phyloP scores from a whole-genome alignment of 1,140 invertebrate genomes.

The Sweltsa coloradensis region DNA sequence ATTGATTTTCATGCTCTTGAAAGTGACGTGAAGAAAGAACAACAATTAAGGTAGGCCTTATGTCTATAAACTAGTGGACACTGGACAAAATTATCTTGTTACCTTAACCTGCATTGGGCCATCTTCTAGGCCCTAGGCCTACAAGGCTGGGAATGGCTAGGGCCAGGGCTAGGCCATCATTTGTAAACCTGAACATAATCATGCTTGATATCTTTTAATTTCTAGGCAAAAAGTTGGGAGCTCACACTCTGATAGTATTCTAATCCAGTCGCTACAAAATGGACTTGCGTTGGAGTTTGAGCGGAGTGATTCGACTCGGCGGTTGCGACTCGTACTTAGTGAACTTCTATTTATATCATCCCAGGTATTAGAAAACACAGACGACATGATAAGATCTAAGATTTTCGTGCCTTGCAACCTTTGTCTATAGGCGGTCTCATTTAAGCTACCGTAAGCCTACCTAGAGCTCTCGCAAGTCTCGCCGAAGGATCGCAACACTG shows the following conservation, averaged over 20 bases:
- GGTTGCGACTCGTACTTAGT: slow-evolving; percentile 76
- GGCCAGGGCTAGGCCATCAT: background rate
- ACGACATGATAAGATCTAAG: too few relatives aligned
- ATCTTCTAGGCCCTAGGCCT: background rate
- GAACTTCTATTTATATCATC: slow-evolving; percentile 82
- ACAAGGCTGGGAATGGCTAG: background rate
- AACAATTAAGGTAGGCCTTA: slow-evolving; percentile 62
- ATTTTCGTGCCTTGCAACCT: too few relatives aligned
- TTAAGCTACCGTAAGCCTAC: too few relatives aligned
- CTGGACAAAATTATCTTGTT: background rate
- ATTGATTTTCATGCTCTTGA: slow-evolving; percentile 91
- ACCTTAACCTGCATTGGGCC: background rate
- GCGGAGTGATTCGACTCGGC: slow-evolving; percentile 75
- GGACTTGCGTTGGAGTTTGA: slow-evolving; percentile 88
- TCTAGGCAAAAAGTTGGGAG: slow-evolving; percentile 60
- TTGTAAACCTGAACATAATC: background rate
- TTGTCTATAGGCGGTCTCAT: too few relatives aligned
- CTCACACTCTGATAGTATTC: slow-evolving; percentile 58
- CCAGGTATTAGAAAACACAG: too few relatives aligned
- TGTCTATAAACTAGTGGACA: background rate
- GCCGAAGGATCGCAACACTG: too few relatives aligned
- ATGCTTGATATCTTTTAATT: slow-evolving; percentile 9
- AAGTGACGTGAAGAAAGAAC: slow-evolving; percentile 85
- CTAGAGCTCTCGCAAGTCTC: too few relatives aligned
- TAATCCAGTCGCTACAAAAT: slow-evolving; percentile 63